These are phyloP conservation scores for Parnassius mnemosyne DNA, from an alignment of 2,888 invertebrate genomes.

Conservation along the genomic window DNA sequence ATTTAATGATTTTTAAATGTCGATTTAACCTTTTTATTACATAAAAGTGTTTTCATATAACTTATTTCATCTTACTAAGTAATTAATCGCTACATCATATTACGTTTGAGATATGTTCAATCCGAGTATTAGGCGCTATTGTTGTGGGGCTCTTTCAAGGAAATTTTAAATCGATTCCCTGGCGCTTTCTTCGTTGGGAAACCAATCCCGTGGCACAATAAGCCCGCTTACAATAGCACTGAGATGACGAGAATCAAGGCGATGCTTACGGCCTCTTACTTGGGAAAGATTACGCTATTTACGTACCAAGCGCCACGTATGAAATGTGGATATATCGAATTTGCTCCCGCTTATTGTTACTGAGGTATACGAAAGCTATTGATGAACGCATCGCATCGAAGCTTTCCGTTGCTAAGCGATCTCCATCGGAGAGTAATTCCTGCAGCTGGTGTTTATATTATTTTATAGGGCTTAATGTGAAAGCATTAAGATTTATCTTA, in stretches of 20 bases:
- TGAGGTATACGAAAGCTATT: slow-evolving; percentile 19
- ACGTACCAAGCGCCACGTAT: slow-evolving; percentile 39
- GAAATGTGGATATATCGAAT: slow-evolving; percentile 26
- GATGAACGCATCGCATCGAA: slow-evolving; percentile 14
- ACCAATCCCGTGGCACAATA: slow-evolving; percentile 75
- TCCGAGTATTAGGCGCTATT: slow-evolving; percentile 66
- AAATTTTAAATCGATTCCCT: slow-evolving; percentile 76
- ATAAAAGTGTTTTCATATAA: not conserved
- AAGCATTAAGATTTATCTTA: no score
- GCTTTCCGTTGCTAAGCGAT: slow-evolving; percentile 8
- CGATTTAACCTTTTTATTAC: not conserved
- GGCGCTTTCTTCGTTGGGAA: slow-evolving; percentile 66
- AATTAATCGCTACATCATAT: slow-evolving; percentile 24
- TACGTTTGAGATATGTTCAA: slow-evolving; percentile 51
- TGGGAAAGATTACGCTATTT: slow-evolving; percentile 65
- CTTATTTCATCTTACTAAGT: not conserved
- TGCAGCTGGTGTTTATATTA: not conserved
- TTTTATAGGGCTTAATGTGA: not conserved
- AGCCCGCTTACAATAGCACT: slow-evolving; percentile 63
- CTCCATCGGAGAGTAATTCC: not conserved
- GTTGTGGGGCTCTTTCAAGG: slow-evolving; percentile 65
- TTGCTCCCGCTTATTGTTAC: slow-evolving; percentile 21
- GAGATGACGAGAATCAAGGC: slow-evolving; percentile 62
- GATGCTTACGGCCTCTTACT: slow-evolving; percentile 55
- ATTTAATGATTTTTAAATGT: no score